Base-by-base conservation (phyloP, 1,140 invertebrate genomes). In the Pomacea maculata region DNA sequence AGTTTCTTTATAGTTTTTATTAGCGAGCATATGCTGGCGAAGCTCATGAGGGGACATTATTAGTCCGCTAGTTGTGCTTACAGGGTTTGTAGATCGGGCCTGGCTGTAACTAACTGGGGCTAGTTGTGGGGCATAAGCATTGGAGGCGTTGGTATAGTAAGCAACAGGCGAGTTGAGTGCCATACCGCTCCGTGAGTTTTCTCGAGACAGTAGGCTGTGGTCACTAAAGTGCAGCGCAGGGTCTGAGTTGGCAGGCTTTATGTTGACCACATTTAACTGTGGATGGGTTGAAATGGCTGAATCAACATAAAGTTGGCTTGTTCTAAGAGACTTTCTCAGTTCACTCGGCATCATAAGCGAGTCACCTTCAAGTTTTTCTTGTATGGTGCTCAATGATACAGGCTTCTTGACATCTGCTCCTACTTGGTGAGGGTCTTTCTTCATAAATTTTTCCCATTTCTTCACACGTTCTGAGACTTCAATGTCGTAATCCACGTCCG, bases 401-500 rank as follows among this genome's bases (percentile, higher is more conserved):
- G n/a, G 64, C 34, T 80, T 81, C 72, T 82, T 83, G 80, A 82
- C 82, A 78, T 80, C 82, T 21, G 54, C 29, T 12, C 74, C 52
- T 45, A 55, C n/a, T 17, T 64, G n/a, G 8, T 19, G 9, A 15
- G 80, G 75, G 14, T 71, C 52, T 73, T 84, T 84, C 73, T 88
- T 86, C 87, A 88, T 87, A 61, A 83, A 86, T 57, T 80, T 87
- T 73, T 90, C 89, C 89, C 89, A 90, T 61, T 88, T 89, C 78
- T 89, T 89, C 29, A 90, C 86, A 71, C 89, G 80, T 65, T 90
- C 89, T 5, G 89, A 85, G 15, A 90, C 87, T 81, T 89, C 88
- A 52, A 90, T 90, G 74, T 90, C 85, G 74, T 90, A 90, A 64
- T 90, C 89, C 52, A 90, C 89, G 85, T 90, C 89, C 11, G 89